A percentile compares a stretch with the other conserved stretches of the same genome.
These are phyloP conservation scores for Phaethon lepturus DNA, from an alignment of 2,113 vertebrate genomes.

Conservation along the genomic window DNA sequence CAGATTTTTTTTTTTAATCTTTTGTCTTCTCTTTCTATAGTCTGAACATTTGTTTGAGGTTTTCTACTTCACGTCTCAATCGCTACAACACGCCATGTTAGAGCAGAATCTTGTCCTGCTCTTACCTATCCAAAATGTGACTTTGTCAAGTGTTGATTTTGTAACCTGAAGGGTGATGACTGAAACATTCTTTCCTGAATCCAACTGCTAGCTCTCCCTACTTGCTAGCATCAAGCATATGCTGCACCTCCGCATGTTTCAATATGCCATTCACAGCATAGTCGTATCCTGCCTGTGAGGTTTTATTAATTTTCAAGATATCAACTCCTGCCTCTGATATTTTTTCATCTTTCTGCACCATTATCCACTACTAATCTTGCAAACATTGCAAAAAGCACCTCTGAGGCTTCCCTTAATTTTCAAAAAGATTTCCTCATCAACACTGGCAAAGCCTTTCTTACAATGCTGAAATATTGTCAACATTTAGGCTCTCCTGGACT, in stretches of 20 bases:
- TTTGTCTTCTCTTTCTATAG: background rate
- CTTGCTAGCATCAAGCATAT: background rate
- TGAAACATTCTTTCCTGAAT: background rate
- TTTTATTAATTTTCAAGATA: background rate
- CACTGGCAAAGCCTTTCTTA: background rate
- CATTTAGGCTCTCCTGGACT: background rate
- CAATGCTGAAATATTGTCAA: background rate
- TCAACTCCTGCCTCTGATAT: background rate
- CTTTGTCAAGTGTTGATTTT: background rate
- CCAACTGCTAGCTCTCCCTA: background rate
- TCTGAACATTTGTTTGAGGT: background rate
- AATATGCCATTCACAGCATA: background rate
- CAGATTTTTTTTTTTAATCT: background rate
- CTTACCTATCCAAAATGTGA: background rate
- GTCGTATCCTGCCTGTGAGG: background rate
- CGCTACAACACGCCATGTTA: fast-evolving
- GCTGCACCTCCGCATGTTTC: background rate
- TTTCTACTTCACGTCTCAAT: background rate
- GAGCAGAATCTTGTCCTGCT: background rate
- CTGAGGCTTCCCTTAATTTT: background rate
- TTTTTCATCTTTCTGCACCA: background rate
- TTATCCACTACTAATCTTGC: background rate
- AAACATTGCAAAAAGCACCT: background rate
- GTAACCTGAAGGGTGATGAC: background rate
- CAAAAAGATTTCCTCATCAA: background rate